These are phyloP conservation scores for Diaphora mendica DNA, from an alignment of 2,888 invertebrate species.

Conservation along the genomic window DNA sequence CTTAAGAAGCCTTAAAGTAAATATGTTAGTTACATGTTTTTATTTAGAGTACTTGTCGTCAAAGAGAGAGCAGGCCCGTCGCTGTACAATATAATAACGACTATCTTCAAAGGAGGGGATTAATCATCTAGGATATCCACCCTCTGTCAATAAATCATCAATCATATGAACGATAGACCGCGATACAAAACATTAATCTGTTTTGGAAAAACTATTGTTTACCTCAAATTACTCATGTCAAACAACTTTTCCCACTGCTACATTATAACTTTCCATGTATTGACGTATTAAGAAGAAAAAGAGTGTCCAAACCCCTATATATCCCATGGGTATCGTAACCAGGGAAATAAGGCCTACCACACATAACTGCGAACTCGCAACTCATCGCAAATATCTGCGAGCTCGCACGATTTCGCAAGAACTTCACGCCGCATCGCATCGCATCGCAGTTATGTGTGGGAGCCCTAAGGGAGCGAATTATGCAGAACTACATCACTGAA, in stretches of 20 bases:
- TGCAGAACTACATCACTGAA: no score
- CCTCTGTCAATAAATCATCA: conserved; percentile 12
- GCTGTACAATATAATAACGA: background rate
- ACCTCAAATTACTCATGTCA: background rate
- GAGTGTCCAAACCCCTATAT: no score
- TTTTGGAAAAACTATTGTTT: background rate
- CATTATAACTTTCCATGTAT: no score
- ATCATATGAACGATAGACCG: conserved; percentile 10
- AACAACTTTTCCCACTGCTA: background rate
- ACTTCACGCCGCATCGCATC: no score
- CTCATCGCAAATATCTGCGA: no score
- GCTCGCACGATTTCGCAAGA: no score
- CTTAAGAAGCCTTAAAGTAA: background rate
- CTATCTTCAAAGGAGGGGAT: background rate
- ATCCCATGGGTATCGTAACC: no score
- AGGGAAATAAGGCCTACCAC: no score
- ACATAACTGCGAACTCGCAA: no score
- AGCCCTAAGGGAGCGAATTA: no score
- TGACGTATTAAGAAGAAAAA: no score
- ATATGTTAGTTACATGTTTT: background rate
- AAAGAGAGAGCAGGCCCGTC: background rate
- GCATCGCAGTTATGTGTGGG: no score
- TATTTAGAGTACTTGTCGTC: background rate
- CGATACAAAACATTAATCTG: conserved; percentile 1
- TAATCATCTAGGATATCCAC: background rate